Evolutionary conservation across 2,888 invertebrate species (phyloP).

Genomic region (Noctua comes): DNA sequence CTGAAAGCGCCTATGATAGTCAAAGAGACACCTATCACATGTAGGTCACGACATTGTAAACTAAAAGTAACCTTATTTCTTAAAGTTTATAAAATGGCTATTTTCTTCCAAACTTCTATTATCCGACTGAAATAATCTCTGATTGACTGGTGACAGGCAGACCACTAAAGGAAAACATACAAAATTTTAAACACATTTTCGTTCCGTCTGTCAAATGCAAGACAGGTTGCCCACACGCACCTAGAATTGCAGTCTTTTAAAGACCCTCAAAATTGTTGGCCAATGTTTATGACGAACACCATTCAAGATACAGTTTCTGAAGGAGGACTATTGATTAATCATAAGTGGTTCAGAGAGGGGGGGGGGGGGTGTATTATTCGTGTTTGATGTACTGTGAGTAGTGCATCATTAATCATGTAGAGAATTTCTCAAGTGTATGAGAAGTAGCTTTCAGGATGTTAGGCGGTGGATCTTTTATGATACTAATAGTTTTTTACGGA

Average conservation of each 20-base stretch:
- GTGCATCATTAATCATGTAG: conserved; percentile 57
- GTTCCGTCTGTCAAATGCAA: conserved; percentile 8
- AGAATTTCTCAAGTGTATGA: conserved; percentile 32
- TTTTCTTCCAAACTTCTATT: not conserved
- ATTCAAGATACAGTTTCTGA: conserved; percentile 7
- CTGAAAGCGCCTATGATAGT: not conserved
- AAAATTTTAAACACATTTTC: conserved; percentile 28
- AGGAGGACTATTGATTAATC: conserved; percentile 45
- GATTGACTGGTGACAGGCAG: not conserved
- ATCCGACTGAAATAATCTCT: not conserved
- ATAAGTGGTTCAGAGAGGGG: conserved; percentile 28
- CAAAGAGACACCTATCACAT: not conserved
- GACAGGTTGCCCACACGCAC: not conserved
- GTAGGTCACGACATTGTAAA: not conserved
- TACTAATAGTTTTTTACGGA: not conserved
- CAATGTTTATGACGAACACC: not conserved
- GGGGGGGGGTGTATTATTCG: conserved; percentile 31
- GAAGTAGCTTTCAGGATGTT: conserved; percentile 34
- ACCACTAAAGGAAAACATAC: not conserved
- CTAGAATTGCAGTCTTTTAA: conserved; percentile 1
- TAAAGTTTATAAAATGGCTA: not conserved
- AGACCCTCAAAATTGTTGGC: not conserved
- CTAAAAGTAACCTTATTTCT: not conserved
- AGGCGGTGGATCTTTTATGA: conserved; percentile 1
- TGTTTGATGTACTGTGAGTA: conserved; percentile 54